phyloP scores from a whole-genome alignment of 2,113 vertebrate genomes.

The Poeciliopsis retropinna region DNA sequence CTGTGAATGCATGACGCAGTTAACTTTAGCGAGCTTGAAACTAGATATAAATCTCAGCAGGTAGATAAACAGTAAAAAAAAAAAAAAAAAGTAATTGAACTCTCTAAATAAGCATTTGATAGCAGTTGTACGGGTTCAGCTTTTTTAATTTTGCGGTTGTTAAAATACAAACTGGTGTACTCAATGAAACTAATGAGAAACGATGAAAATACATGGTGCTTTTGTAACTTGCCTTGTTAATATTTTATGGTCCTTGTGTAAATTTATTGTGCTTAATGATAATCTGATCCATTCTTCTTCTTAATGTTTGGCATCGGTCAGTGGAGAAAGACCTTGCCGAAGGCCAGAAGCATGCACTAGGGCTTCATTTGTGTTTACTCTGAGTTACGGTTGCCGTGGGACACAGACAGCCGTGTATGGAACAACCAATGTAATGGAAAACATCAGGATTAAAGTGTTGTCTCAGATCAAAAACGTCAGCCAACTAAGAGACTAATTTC shows the following conservation, averaged over 20 bases:
- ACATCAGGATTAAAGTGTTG: conserved; percentile 19
- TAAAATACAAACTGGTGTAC: background rate
- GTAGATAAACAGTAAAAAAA: background rate
- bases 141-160: background rate
- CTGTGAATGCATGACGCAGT: conserved; percentile 1
- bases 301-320: conserved; percentile 1
- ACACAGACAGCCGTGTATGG: conserved; percentile 12
- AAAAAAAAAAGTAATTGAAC: background rate
- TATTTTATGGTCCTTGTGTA: background rate
- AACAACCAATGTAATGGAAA: conserved; percentile 47
- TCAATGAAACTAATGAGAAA: background rate
- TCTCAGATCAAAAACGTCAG: conserved; percentile 28
- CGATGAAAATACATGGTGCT: background rate
- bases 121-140: background rate
- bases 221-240: background rate
- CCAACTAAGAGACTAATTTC: conserved; percentile 4
- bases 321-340: conserved; percentile 3
- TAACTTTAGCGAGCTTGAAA: conserved; percentile 2
- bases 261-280: background rate
- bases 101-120: background rate
- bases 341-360: conserved; percentile 2
- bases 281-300: background rate
- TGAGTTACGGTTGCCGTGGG: conserved; percentile 14
- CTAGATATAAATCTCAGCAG: background rate
- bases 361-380: conserved; percentile 9